Base-by-base conservation (phyloP, 2,797 vertebrate species). In the Hydrolagus colliei region DNA sequence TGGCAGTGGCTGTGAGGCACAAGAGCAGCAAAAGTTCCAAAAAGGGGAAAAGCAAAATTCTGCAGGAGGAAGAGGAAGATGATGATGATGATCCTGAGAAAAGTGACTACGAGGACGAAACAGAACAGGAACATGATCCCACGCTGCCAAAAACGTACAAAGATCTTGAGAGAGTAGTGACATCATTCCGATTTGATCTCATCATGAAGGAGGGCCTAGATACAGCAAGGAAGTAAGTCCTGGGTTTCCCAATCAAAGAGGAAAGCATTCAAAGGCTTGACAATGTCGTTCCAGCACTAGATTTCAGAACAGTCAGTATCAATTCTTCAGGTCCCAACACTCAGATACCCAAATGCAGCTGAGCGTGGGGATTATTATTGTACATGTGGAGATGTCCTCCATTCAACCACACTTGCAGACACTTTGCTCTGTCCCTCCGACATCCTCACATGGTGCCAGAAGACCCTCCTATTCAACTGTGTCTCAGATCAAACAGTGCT, bases 131-230 rank as follows among this genome's bases (percentile, higher is more conserved):
- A 87, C 88, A 91, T 22, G 93, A 96, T 72, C 88, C 94, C 2
- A 86, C 85, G 0, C 4, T 92, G 86, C 92, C 93, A 9, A 97
- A 94, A 88, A 94, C 96, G 90, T 98, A 97, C 90, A 98, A 96
- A 90, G 97, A 99, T 88, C 87, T 96, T 72, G 96, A 98, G 85
- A 98, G 94, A 91, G 90, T 91, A 0, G 95, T 98, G 67, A 94
- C 91, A 86, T 97, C 96, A 59, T 93, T 97, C 63, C 95, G 97
- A 0, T 99, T 94, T 0, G 97, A 99, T 9, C 86, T 96, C 10
- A 67, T 99, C 86, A 91, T 98, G 89, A 97, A 95, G 90, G 92
- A 95, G 20, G 98, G 97, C 72, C 92, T 98, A 86, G 96, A 99
- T 88, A 86, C 96, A 35, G 94, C 96, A 79, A 95, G 96, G 89